A percentile compares a stretch with the other conserved stretches of the same genome.
These are phyloP conservation scores for Paramormyrops hopkinsi DNA, from an alignment of 2,797 vertebrate species.

Conservation along the genomic window DNA sequence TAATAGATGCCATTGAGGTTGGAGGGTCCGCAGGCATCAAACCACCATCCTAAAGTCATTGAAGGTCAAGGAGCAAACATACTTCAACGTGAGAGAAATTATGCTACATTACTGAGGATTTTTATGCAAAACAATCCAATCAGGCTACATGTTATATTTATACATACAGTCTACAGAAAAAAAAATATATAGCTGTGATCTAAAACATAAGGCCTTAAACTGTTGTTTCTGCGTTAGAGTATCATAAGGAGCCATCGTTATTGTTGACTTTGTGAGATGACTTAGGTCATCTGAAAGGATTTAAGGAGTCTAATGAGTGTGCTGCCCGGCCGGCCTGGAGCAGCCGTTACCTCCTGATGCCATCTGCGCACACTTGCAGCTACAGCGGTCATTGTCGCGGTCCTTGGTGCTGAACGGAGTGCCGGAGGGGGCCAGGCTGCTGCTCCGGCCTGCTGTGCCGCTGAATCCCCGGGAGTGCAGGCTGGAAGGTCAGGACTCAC, in stretches of 20 bases:
- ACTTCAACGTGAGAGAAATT: conserved; percentile 24
- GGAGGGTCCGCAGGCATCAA: conserved; percentile 71
- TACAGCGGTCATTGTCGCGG: conserved; percentile 63
- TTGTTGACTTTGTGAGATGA: not conserved
- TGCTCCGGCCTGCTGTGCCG: conserved; percentile 66
- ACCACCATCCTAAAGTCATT: conserved; percentile 63
- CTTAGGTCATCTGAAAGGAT: not conserved
- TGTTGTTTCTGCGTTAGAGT: not conserved
- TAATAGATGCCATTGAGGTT: conserved; percentile 76
- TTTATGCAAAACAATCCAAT: not conserved
- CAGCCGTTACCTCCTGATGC: conserved; percentile 60
- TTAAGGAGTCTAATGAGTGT: not conserved
- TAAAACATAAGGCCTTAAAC: not conserved
- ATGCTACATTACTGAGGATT: not conserved
- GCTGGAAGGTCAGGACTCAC: conserved; percentile 37
- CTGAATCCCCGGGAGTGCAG: conserved; percentile 57
- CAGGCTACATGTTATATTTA: not conserved
- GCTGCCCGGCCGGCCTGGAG: not conserved
- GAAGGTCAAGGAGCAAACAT: not conserved
- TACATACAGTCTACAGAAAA: not conserved
- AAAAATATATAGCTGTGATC: not conserved
- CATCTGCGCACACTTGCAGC: conserved; percentile 69
- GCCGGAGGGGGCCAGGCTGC: conserved; percentile 63
- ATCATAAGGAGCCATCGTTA: not conserved
- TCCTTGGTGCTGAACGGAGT: conserved; percentile 77